These are phyloP conservation scores for Daptonema setosum DNA, from an alignment of 2,888 invertebrate species.

Conservation along the genomic window DNA sequence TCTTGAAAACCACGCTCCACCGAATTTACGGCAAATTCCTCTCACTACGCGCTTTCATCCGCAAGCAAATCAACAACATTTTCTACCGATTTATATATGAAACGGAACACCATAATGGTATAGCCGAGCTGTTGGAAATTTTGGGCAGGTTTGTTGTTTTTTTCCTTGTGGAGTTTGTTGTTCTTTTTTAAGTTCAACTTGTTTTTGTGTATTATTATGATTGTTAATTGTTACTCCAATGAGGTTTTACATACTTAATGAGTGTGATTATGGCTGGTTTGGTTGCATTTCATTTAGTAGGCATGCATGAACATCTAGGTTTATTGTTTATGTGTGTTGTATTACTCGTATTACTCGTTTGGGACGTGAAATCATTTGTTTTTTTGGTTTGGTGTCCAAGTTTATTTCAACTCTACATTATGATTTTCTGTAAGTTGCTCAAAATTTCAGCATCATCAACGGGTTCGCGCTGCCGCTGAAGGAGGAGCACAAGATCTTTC, in stretches of 20 bases:
- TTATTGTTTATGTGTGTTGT: not conserved
- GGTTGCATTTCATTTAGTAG: too few species aligned
- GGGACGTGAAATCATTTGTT: not conserved
- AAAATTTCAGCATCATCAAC: conserved; percentile 78
- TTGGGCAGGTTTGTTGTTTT: conserved; percentile 49
- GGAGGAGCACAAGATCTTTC: conserved; percentile 89
- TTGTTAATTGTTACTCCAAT: too few species aligned
- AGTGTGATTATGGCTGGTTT: too few species aligned
- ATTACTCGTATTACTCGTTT: not conserved
- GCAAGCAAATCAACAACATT: conserved; percentile 30
- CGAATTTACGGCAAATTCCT: conserved; percentile 97
- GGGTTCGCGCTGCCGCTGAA: conserved; percentile 93
- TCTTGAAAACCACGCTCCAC: conserved; percentile 92
- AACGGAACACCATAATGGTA: not conserved
- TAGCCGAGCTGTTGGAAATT: conserved; percentile 85
- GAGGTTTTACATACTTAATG: too few species aligned
- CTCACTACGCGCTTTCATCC: conserved; percentile 87
- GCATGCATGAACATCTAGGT: not conserved
- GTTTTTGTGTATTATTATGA: too few species aligned
- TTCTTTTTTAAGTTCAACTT: too few species aligned
- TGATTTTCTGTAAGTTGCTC: too few species aligned
- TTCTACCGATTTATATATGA: not conserved
- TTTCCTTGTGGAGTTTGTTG: too few species aligned
- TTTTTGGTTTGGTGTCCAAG: not conserved
- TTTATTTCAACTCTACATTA: too few species aligned